Evolutionary conservation across 1,140 invertebrate genomes (phyloP).

Genomic region (Tetranychus urticae): DNA sequence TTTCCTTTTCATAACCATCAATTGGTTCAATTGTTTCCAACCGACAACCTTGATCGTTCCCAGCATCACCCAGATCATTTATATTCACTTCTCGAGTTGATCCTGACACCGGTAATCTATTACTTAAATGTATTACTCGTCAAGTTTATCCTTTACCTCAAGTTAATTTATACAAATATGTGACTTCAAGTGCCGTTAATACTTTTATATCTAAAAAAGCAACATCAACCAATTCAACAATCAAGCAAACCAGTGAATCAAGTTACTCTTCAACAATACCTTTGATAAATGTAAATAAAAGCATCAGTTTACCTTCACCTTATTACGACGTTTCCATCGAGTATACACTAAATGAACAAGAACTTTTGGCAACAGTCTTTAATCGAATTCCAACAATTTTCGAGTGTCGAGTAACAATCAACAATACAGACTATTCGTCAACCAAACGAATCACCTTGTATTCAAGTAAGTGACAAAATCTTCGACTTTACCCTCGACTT

Average conservation of each 20-base stretch:
- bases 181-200: neutral
- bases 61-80: conserved; percentile 4
- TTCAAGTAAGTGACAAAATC: conserved; percentile 1
- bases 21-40: too few relatives aligned
- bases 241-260: too few relatives aligned
- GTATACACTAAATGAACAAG: neutral
- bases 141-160: conserved; percentile 2
- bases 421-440: neutral
- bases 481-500: neutral
- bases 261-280: neutral
- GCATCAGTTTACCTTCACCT: neutral
- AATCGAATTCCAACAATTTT: conserved; percentile 1
- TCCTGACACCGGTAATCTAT: neutral
- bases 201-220: neutral
- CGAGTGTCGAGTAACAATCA: conserved; percentile 6
- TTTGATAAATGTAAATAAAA: neutral
- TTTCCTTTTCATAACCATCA: too few relatives aligned
- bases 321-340: neutral
- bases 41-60: too few relatives aligned
- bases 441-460: conserved; percentile 6
- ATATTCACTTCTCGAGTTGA: conserved; percentile 1
- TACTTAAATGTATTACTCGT: conserved; percentile 1
- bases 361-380: neutral
- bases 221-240: too few relatives aligned
- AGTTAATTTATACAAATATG: neutral